A percentile compares a stretch with the other conserved stretches of the same genome.
phyloP scores from a whole-genome alignment of 2,888 invertebrate species.

The Andrena praecox region DNA sequence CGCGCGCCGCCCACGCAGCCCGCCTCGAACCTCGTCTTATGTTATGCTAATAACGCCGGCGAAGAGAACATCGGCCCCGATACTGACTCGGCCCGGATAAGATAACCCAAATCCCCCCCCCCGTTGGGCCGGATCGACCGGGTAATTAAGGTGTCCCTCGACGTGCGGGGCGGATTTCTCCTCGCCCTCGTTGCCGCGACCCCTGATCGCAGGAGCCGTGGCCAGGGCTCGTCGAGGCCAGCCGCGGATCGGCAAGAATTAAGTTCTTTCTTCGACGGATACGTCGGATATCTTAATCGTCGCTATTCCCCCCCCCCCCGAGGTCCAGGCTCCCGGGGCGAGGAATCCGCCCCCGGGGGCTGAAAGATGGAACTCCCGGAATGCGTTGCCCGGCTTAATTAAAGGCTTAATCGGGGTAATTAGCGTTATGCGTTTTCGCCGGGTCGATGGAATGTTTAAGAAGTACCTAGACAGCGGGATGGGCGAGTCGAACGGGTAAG shows the following conservation, averaged over 20 bases:
- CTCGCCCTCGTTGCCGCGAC: background rate
- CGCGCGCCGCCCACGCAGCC: conserved; percentile 69
- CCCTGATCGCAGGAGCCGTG: conserved; percentile 7
- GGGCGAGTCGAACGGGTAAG: background rate
- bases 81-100: conserved; percentile 70
- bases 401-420: conserved; percentile 59
- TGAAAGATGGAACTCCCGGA: conserved; percentile 53
- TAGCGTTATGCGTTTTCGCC: conserved; percentile 59
- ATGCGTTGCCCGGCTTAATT: conserved; percentile 61
- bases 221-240: conserved; percentile 27
- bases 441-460: conserved; percentile 39
- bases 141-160: conserved; percentile 67
- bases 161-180: conserved; percentile 31
- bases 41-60: conserved; percentile 73
- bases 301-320: conserved; percentile 23
- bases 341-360: conserved; percentile 32
- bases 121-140: conserved; percentile 22
- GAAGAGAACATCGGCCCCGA: conserved; percentile 66
- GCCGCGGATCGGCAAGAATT: conserved; percentile 53
- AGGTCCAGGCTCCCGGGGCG: conserved; percentile 8
- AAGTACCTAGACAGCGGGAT: conserved; percentile 12
- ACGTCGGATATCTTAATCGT: conserved; percentile 63
- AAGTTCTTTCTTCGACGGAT: conserved; percentile 38
- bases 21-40: conserved; percentile 61
- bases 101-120: conserved; percentile 62